These are phyloP conservation scores for Daptonema setosum DNA, from an alignment of 2,888 invertebrate genomes.

Conservation along the genomic window DNA sequence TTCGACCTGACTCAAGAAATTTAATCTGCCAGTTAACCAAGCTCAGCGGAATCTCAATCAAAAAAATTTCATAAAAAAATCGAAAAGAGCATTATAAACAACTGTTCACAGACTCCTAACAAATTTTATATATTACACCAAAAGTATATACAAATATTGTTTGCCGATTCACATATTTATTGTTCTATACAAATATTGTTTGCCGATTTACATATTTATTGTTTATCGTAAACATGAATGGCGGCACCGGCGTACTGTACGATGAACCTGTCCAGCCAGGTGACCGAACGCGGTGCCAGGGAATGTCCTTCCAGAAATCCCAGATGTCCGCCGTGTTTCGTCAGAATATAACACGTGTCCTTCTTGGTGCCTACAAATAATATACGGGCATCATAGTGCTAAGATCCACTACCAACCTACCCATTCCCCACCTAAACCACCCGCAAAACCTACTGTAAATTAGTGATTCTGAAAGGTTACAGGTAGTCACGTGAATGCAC, in stretches of 20 bases:
- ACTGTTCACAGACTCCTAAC: too few relatives aligned
- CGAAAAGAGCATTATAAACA: too few relatives aligned
- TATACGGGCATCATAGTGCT: neutral
- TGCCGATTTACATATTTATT: neutral
- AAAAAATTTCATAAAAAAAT: too few relatives aligned
- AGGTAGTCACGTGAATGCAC: neutral
- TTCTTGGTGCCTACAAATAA: slow-evolving; percentile 11
- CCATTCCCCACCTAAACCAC: neutral
- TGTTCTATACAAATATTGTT: too few relatives aligned
- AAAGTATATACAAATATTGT: too few relatives aligned
- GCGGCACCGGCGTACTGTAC: slow-evolving; percentile 46
- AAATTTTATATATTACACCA: too few relatives aligned
- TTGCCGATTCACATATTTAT: too few relatives aligned
- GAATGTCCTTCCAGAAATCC: slow-evolving; percentile 75
- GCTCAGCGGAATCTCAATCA: too few relatives aligned
- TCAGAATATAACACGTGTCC: slow-evolving; percentile 46
- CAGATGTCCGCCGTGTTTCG: slow-evolving; percentile 76
- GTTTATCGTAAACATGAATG: slow-evolving; percentile 1
- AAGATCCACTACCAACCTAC: too few relatives aligned
- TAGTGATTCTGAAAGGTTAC: slow-evolving; percentile 38
- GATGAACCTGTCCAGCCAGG: slow-evolving; percentile 74
- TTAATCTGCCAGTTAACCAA: too few relatives aligned
- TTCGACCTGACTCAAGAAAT: too few relatives aligned
- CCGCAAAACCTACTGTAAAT: slow-evolving; percentile 37
- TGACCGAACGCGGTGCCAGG: slow-evolving; percentile 59